Evolutionary conservation across 1,140 invertebrate genomes (phyloP).

Genomic region (Saccostrea glomerata): DNA sequence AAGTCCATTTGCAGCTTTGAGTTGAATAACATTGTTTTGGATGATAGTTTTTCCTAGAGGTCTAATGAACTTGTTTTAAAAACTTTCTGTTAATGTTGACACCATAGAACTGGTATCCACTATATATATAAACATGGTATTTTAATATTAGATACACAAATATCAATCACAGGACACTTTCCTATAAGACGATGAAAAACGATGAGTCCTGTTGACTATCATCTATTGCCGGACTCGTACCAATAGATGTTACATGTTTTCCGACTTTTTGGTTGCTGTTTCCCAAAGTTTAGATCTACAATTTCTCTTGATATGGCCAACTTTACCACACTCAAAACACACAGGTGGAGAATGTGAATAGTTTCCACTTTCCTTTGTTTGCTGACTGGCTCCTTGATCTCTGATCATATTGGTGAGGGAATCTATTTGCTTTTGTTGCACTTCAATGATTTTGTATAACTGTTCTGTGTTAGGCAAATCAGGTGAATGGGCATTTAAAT

Average conservation of each 20-base stretch:
- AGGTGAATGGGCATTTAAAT: too few relatives aligned
- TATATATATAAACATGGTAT: constrained; percentile 35
- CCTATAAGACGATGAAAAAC: constrained; percentile 2
- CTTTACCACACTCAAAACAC: not conserved
- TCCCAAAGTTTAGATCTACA: too few relatives aligned
- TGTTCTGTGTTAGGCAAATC: too few relatives aligned
- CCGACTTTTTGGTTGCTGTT: not conserved
- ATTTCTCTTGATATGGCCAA: too few relatives aligned
- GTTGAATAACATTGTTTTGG: not conserved
- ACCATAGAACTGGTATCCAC: constrained; percentile 6
- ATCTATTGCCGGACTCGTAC: not conserved
- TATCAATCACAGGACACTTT: constrained; percentile 33
- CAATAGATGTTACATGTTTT: not conserved
- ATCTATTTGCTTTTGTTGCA: not conserved
- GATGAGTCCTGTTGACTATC: not conserved
- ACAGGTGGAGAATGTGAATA: not conserved
- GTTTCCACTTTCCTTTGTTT: not conserved
- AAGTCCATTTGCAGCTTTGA: constrained; percentile 42
- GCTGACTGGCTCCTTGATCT: not conserved
- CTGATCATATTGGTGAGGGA: not conserved
- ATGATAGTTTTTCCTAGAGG: not conserved
- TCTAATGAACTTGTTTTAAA: constrained; percentile 33
- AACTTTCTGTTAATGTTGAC: not conserved
- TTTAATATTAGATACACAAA: not conserved
- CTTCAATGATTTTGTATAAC: not conserved